A percentile compares a stretch with the other conserved stretches of the same genome.
Conservation (phyloP, 2,888 invertebrate genomes). For the Brachypalpus laphriformis region DNA sequence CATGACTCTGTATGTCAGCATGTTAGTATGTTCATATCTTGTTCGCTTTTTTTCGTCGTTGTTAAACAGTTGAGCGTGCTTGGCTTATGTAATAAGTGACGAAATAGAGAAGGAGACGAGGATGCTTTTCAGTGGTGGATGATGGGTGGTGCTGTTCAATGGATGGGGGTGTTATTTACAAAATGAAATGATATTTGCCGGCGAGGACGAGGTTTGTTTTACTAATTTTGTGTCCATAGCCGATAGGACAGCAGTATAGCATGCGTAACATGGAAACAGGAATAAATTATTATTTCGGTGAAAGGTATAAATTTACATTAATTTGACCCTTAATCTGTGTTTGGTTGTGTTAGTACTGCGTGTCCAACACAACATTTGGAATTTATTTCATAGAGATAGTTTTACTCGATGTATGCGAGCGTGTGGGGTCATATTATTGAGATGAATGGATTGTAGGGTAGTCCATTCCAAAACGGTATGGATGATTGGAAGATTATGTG, state of each 20-base stretch:
- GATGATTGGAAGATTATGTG: conserved; percentile 1
- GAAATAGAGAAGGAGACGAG: conserved; percentile 21
- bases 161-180: conserved; percentile 39
- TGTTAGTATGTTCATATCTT: conserved; percentile 67
- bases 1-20: conserved; percentile 56
- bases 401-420: not conserved
- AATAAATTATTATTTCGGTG: conserved; percentile 54
- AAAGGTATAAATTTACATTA: conserved; percentile 60
- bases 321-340: conserved; percentile 51
- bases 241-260: conserved; percentile 16
- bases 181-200: conserved; percentile 58
- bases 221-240: conserved; percentile 58
- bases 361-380: conserved; percentile 3
- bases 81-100: conserved; percentile 68
- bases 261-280: conserved; percentile 27
- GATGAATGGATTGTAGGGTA: conserved; percentile 15
- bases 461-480: not conserved
- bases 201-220: conserved; percentile 39
- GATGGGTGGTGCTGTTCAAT: conserved; percentile 5
- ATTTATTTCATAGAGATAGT: conserved; percentile 1
- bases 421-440: not conserved
- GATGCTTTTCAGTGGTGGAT: conserved; percentile 6
- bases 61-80: conserved; percentile 67
- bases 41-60: conserved; percentile 25
- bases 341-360: conserved; percentile 30